Evolutionary conservation across 2,888 invertebrate species (phyloP), one percentile per base, ranked within the genome.

Genomic region (Loripinus fragilis): DNA sequence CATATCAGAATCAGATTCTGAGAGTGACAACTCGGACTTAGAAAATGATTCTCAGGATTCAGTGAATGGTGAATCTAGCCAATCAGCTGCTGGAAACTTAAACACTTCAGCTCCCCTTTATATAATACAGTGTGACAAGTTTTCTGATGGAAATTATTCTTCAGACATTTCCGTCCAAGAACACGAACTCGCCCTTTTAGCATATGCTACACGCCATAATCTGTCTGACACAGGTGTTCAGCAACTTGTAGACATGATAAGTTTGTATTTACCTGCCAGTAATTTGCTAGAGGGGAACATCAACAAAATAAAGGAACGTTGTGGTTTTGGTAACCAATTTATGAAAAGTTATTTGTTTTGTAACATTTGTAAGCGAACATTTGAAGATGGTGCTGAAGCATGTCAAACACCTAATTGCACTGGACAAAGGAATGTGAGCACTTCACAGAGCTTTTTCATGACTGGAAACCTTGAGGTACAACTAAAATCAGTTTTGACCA

Each of bases 401-500:
- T 78, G 78, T 45, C 20, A n/a, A 50, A 78, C 78, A 66, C 78
- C 78, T 33, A 48, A 70, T 30, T 78, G 74, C 33, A 55, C 23
- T 66, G 70, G 74, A 1, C n/a, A 35, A 45, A 71, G 66, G 41
- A 17, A 30, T 52, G n/a, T 25, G 7, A 66, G 25, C 15, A 30
- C 17, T 7, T 30, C 33, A 30, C 50, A 70, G 50, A 67, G 41
- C 12, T 78, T 71, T 28, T 74, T 78, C 25, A 33, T 66, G 1
- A 74, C 71, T 30, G 42, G 74, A 23, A 50, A 74, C n/a, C 20
- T 78, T 15, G 52, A 71, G n/a, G 5, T 38, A 12, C 78, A 78
- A 50, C 17, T 78, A 10, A 67, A 71, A 64, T 71, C 71, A 68
- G 64, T 75, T 17, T n/a, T 79, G 23, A 66, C 35, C 12, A 55